Conservation (phyloP, 1,140 invertebrate genomes). For the Chlorops oryzae region DNA sequence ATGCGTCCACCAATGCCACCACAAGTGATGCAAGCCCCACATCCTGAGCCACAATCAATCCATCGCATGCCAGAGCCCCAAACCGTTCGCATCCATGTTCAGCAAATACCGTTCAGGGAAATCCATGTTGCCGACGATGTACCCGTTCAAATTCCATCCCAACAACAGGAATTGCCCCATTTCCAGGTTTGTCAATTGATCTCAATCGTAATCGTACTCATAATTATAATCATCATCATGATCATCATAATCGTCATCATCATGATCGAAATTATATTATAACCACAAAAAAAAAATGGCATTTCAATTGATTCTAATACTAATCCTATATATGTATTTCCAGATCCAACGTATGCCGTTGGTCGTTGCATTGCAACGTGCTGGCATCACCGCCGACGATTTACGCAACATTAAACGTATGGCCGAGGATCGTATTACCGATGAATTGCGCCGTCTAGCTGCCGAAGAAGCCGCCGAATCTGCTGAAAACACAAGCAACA, state of each 20-base stretch:
- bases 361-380: conserved; percentile 43
- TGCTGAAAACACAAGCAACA: conserved; percentile 26
- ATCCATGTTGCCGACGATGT: conserved; percentile 41
- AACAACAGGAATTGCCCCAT: conserved; percentile 18
- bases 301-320: too few species aligned
- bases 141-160: conserved; percentile 34
- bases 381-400: conserved; percentile 57
- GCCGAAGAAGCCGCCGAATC: conserved; percentile 44
- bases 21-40: conserved; percentile 46
- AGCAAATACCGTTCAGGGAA: conserved; percentile 43
- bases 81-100: conserved; percentile 45
- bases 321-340: neutral
- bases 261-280: too few species aligned
- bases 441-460: conserved; percentile 47
- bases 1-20: conserved; percentile 46
- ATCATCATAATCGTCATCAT: too few species aligned
- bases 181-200: conserved; percentile 10
- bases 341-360: conserved; percentile 44
- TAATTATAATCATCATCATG: too few species aligned
- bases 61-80: conserved; percentile 24
- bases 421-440: conserved; percentile 48
- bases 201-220: neutral
- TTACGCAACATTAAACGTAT: conserved; percentile 54
- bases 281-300: conserved; percentile 1
- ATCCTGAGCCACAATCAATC: conserved; percentile 35